These are phyloP conservation scores for Pseudococcus longispinus DNA, from an alignment of 2,888 invertebrate genomes.

Conservation along the genomic window DNA sequence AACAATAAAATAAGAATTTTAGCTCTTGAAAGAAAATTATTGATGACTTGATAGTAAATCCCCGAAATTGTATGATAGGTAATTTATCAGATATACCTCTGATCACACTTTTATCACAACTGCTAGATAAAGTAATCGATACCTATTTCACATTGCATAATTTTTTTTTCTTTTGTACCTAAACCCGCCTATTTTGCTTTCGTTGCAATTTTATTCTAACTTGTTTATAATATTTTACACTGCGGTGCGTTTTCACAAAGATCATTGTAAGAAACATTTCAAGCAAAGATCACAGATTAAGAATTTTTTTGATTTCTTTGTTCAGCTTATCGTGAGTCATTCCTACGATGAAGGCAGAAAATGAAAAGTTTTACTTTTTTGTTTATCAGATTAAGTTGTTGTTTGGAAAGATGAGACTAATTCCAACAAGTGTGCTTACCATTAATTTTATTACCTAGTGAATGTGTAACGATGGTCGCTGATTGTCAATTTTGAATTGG, in stretches of 20 bases:
- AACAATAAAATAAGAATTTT: not conserved
- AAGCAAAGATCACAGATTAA: constrained; percentile 29
- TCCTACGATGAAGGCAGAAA: not conserved
- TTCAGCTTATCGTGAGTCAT: not conserved
- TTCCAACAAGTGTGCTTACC: not conserved
- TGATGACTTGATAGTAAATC: not conserved
- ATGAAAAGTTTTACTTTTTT: not conserved
- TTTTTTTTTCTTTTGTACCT: not conserved
- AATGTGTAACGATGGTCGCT: not conserved
- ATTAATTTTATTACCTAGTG: not conserved
- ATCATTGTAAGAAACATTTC: constrained; percentile 43
- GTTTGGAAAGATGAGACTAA: not conserved
- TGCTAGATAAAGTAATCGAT: no score
- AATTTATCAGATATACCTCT: not conserved
- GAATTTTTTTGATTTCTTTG: not conserved
- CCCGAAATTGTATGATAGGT: not conserved
- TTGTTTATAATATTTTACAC: not conserved
- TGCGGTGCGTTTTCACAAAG: constrained; percentile 9
- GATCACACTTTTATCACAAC: no score
- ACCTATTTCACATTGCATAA: not conserved
- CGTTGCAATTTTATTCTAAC: not conserved
- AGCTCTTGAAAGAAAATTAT: not conserved
- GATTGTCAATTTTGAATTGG: not conserved
- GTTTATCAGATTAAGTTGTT: not conserved
- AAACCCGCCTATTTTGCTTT: not conserved